phyloP scores from a whole-genome alignment of 2,113 vertebrate genomes.

The Nematolebias whitei region DNA sequence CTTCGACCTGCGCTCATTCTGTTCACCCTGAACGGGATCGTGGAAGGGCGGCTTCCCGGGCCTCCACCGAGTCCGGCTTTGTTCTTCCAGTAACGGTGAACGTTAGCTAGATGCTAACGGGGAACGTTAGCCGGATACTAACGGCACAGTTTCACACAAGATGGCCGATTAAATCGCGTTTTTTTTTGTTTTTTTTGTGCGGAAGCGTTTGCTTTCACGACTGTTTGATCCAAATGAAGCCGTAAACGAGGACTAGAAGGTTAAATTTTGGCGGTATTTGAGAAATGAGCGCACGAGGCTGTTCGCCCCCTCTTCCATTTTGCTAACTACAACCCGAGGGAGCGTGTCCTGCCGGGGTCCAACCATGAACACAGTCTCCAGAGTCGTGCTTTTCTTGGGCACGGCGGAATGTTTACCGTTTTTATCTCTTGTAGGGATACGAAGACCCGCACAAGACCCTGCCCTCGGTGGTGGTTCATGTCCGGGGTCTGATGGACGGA shows the following conservation, averaged over 20 bases:
- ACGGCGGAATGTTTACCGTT: background rate
- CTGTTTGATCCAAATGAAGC: too few species aligned
- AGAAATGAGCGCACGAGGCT: too few species aligned
- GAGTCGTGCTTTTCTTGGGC: too few species aligned
- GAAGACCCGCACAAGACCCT: constrained; percentile 95
- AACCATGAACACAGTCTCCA: background rate
- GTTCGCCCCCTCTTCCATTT: background rate
- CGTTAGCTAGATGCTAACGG: constrained; percentile 31
- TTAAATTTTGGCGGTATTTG: too few species aligned
- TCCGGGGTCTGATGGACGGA: constrained; percentile 91
- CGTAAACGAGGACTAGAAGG: too few species aligned
- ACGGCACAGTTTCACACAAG: background rate
- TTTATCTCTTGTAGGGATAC: constrained; percentile 80
- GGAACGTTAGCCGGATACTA: constrained; percentile 42
- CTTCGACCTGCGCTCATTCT: accelerated
- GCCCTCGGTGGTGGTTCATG: constrained; percentile 93
- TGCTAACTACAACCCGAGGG: background rate
- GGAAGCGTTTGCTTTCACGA: background rate
- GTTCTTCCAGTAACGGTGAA: constrained; percentile 46
- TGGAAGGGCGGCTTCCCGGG: constrained; percentile 33
- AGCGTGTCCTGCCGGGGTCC: background rate
- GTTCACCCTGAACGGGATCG: too few species aligned
- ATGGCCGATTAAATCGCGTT: background rate
- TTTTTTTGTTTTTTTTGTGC: too few species aligned
- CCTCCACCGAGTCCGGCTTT: constrained; percentile 57